Percentiles rank a stretch among this genome's conserved stretches.
Evolutionary conservation across 2,888 invertebrate genomes (phyloP).

Genomic region (Chloromyia formosa): DNA sequence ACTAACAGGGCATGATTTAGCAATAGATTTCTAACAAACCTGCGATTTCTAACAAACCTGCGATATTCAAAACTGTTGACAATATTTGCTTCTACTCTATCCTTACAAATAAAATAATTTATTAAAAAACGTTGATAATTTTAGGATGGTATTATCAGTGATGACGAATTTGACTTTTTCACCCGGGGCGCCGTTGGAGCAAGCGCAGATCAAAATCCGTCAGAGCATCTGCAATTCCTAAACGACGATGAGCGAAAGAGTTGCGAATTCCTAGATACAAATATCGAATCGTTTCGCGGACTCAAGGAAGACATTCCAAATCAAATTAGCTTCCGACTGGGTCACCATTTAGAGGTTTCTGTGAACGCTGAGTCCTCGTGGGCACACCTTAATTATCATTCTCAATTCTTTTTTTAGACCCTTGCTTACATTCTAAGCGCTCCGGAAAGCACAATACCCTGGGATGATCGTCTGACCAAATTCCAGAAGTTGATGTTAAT

Average conservation of each 20-base stretch:
- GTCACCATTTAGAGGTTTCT: constrained; percentile 67
- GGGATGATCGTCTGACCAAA: constrained; percentile 71
- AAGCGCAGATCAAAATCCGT: constrained; percentile 69
- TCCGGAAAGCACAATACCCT: constrained; percentile 64
- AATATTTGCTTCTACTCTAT: no score
- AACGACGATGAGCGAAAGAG: constrained; percentile 76
- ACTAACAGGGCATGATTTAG: no score
- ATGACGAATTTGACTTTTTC: constrained; percentile 79
- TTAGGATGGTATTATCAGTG: constrained; percentile 67
- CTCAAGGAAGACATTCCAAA: constrained; percentile 67
- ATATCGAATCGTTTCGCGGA: constrained; percentile 67
- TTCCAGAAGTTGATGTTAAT: constrained; percentile 86
- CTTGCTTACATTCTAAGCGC: constrained; percentile 67
- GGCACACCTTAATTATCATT: no score
- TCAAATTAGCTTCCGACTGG: constrained; percentile 69
- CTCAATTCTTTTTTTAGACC: constrained; percentile 64
- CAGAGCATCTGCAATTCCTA: constrained; percentile 64
- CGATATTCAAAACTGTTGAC: no score
- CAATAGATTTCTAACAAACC: no score
- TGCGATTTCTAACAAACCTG: no score
- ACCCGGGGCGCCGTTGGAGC: constrained; percentile 76
- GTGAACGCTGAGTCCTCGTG: no score
- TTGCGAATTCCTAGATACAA: constrained; percentile 70
- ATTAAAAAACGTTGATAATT: no score
- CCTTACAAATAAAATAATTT: no score